These are phyloP conservation scores for Plusia festucae DNA, from an alignment of 2,888 invertebrate species.

Conservation along the genomic window DNA sequence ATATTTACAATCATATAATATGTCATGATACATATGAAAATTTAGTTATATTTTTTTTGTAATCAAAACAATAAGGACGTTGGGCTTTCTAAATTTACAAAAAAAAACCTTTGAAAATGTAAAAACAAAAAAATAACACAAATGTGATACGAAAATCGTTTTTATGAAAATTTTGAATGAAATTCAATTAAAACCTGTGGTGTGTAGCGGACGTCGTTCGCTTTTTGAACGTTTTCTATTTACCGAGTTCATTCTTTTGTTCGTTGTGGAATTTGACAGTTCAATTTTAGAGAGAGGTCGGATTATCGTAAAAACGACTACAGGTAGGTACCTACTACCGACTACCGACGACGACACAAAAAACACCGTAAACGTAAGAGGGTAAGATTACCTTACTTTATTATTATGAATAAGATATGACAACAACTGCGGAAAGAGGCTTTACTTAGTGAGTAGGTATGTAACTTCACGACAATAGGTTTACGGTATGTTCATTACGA, in stretches of 20 bases:
- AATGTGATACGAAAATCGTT: slow-evolving; percentile 41
- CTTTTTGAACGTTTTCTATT: slow-evolving; percentile 62
- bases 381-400: slow-evolving; percentile 31
- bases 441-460: slow-evolving; percentile 12
- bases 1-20: too few species aligned
- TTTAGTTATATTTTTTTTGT: background rate
- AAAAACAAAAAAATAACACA: slow-evolving; percentile 23
- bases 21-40: background rate
- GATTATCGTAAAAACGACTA: slow-evolving; percentile 44
- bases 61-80: background rate
- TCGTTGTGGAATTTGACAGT: slow-evolving; percentile 64
- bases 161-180: slow-evolving; percentile 59
- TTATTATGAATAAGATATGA: slow-evolving; percentile 38
- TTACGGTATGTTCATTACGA: background rate
- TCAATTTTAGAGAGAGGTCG: slow-evolving; percentile 60
- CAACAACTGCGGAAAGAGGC: slow-evolving; percentile 15
- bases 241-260: slow-evolving; percentile 59
- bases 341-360: slow-evolving; percentile 31
- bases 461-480: background rate
- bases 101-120: slow-evolving; percentile 15
- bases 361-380: slow-evolving; percentile 35
- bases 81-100: slow-evolving; percentile 9
- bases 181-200: slow-evolving; percentile 64
- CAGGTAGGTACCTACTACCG: slow-evolving; percentile 6
- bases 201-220: slow-evolving; percentile 63